Evolutionary conservation across 2,113 vertebrate species (phyloP), one percentile per base, ranked within the genome.

Genomic region (Maylandia zebra): DNA sequence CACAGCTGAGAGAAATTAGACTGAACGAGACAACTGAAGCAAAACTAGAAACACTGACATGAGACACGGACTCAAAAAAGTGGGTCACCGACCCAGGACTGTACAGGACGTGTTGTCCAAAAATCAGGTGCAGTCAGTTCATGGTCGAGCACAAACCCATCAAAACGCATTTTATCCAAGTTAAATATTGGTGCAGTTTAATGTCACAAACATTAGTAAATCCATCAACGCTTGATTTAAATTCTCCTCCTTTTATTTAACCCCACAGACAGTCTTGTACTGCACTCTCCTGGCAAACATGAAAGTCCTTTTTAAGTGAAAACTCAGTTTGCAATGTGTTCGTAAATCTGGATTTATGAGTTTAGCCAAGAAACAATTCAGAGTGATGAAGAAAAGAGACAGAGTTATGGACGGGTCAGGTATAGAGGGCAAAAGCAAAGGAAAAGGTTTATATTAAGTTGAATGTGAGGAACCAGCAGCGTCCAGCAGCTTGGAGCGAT

Each of bases 391-490:
- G 52, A 6, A 22, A 55, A 19, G 7, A 50, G 16, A 50, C 7
- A 52, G 52, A 0, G n/a, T 22, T 0, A 11, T 4, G n/a, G 52
- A 55, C 5, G 5, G 5, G 19, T 53, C 50, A 6, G 5, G n/a
- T 0, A 1, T 22, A 10, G 52, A n/a, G 3, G 50, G 5, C 19
- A 52, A 52, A 5, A 4, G 0, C 19, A 53, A 53, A 53, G 19
- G 50, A 53, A 53, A n/a, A 53, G 50, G 5, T 10, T 10, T 53
- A 1, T 53, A 53, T 53, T n/a, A 53, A n/a, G 50, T n/a, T n/a
- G 19, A 53, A n/a, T 53, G 19, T 53, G 50, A 53, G 50, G 50
- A 55, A 22, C 3, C 19, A 10, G 19, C 50, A 53, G 50, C 8
- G 8, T 19, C 48, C 48, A 50, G 48, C 50, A 52, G 50, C 5